Evolutionary conservation across 2,797 vertebrate genomes (phyloP), one percentile per base, ranked within the genome.

Genomic region (Syngnathus rostellatus): DNA sequence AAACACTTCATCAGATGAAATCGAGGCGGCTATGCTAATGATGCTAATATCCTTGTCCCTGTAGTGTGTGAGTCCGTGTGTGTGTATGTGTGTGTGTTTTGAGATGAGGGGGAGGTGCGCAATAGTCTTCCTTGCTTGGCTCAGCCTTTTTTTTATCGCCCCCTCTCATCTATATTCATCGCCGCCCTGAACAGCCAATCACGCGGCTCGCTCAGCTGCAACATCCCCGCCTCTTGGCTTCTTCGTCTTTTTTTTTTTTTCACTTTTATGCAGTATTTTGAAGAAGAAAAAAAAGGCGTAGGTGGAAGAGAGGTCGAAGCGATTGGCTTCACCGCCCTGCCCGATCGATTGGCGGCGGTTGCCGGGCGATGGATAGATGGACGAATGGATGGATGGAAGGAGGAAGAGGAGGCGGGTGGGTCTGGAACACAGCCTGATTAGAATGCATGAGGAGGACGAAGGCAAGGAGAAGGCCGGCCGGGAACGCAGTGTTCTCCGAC

Each of bases 161-260:
- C 70, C 68, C 74, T 89, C 87, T 88, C 87, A 91, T 92, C 83
- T 82, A 90, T 91, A 91, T 90, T 92, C 85, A 90, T 86, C 74
- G 21, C 73, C 76, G 63, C 68, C 68, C 6, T 74, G 72, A 74
- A 87, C 66, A 64, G 39, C 90, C 90, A 91, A 91, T 89, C 72
- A 60, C 61, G 54, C 23, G 70, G 75, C 71, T 70, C 67, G 70
- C 68, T 82, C 77, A 79, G 77, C 72, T 70, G 68, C 67, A 85
- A 67, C 38, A 60, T 73, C 46, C 70, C 83, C 79, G 71, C 87
- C 84, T 74, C 80, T 72, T 72, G 60, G 65, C 82, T 65, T 79
- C 77, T 80, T 72, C 71, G 73, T 83, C 81, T 73, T 75, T 72
- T 76, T 80, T 71, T 71, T 60, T 80, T 81, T 79, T 73, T 78